Conservation (phyloP, 1,140 invertebrate genomes). For the Bombus haemorrhoidalis region DNA sequence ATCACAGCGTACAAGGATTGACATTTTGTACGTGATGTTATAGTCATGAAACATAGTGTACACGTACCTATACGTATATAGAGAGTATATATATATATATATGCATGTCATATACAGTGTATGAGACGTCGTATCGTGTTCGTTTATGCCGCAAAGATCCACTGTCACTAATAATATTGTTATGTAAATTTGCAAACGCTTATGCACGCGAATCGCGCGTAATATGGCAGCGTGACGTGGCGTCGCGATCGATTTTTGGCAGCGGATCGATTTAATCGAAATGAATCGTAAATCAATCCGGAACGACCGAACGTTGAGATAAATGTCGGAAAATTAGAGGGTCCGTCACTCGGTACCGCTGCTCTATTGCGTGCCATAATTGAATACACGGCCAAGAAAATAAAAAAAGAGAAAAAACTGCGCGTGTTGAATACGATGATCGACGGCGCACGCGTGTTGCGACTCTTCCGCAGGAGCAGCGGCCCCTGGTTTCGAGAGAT, state of each 20-base stretch:
- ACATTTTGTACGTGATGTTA: not conserved
- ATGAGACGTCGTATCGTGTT: slow-evolving; percentile 61
- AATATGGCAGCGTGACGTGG: not conserved
- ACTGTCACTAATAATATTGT: slow-evolving; percentile 76
- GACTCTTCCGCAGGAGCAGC: not conserved
- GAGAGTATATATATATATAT: not conserved
- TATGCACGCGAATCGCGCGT: not conserved
- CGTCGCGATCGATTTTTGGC: slow-evolving; percentile 17
- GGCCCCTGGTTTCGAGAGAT: not conserved
- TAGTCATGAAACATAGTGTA: not conserved
- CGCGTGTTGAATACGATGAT: not conserved
- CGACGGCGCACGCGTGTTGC: not conserved
- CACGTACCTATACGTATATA: no score
- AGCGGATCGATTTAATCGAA: slow-evolving; percentile 23
- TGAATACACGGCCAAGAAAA: not conserved
- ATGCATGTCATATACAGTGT: not conserved
- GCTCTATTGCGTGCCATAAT: not conserved
- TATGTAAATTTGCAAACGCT: slow-evolving; percentile 68
- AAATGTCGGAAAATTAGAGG: slow-evolving; percentile 48
- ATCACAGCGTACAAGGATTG: not conserved
- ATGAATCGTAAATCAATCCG: slow-evolving; percentile 4
- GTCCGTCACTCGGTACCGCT: not conserved
- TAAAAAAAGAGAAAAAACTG: no score
- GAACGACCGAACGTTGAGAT: slow-evolving; percentile 8
- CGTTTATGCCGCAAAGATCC: slow-evolving; percentile 65